Evolutionary conservation across 2,797 vertebrate species (phyloP), one percentile per base, ranked within the genome.

Genomic region (Diplodus puntazzo): DNA sequence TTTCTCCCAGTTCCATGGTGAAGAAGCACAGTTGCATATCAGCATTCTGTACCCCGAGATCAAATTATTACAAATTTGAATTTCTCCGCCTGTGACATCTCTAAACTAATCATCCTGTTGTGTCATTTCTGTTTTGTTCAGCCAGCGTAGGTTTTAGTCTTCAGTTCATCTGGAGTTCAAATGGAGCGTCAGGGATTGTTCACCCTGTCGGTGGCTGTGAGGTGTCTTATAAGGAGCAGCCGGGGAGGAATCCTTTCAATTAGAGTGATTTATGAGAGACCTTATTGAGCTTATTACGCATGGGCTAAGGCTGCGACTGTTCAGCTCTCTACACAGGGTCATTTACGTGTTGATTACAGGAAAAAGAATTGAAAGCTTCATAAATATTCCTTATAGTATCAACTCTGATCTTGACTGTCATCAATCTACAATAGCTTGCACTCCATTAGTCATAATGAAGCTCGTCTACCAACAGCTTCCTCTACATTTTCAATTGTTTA

Each of bases 191-290:
- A 84, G 85, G 85, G 87, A 88, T 80, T 77, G 87, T 91, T 96
- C 96, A 95, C 94, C 95, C 92, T 81, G 85, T 89, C 81, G 82
- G 89, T 95, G 95, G 96, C 94, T 96, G 94, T 54, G 95, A 96
- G 96, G 96, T 95, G 96, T 96, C 96, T 96, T 96, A 95, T 96
- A 96, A 97, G 97, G 96, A 96, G 96, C 93, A 92, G 96, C 96
- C 95, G 95, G 94, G 95, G 96, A 96, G 96, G 95, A 89, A 88
- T 89, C 87, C 95, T 96, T 83, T 97, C 96, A 97, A 97, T 98
- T 98, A 98, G 96, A 96, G 96, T 98, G 97, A 98, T 98, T 97
- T 96, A 97, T 97, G 96, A 95, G 94, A 94, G 94, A 97, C 95
- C 96, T 96, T 95, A 96, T 96, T 96, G 95, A 96, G 97, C 95